These are phyloP conservation scores for Vidua chalybeata DNA, from an alignment of 2,113 vertebrate genomes.

Conservation along the genomic window DNA sequence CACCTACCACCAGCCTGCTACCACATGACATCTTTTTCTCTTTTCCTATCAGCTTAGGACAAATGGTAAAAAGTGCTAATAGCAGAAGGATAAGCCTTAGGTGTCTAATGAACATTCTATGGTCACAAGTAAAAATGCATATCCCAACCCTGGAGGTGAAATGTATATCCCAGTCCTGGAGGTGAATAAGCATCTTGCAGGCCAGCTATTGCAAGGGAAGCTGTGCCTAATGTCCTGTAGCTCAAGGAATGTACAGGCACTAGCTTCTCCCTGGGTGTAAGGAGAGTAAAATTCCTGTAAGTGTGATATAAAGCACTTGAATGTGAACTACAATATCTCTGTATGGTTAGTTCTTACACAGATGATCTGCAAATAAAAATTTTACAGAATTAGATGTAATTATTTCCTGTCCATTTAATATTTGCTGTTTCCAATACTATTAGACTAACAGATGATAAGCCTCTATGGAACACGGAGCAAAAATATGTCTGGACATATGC, in stretches of 20 bases:
- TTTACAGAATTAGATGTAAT: background rate
- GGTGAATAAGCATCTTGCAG: background rate
- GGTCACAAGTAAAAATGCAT: background rate
- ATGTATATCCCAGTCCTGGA: background rate
- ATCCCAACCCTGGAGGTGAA: background rate
- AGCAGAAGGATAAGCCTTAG: background rate
- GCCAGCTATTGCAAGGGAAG: background rate
- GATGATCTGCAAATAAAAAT: background rate
- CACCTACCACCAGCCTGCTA: background rate
- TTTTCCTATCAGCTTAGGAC: background rate
- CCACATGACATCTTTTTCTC: background rate
- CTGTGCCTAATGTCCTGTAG: background rate
- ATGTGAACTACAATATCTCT: background rate
- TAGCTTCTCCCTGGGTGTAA: background rate
- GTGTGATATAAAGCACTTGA: background rate
- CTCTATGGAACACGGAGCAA: background rate
- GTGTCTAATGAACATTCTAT: background rate
- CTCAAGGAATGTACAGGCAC: fast-evolving
- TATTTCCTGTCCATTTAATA: background rate
- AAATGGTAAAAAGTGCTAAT: background rate
- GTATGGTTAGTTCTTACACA: background rate
- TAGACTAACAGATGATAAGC: background rate
- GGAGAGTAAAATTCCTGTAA: background rate
- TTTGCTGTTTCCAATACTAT: background rate
- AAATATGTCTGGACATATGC: background rate